A percentile compares a stretch with the other conserved stretches of the same genome.
Evolutionary conservation across 2,113 vertebrate species (phyloP).

Genomic region (Arvicanthis niloticus): DNA sequence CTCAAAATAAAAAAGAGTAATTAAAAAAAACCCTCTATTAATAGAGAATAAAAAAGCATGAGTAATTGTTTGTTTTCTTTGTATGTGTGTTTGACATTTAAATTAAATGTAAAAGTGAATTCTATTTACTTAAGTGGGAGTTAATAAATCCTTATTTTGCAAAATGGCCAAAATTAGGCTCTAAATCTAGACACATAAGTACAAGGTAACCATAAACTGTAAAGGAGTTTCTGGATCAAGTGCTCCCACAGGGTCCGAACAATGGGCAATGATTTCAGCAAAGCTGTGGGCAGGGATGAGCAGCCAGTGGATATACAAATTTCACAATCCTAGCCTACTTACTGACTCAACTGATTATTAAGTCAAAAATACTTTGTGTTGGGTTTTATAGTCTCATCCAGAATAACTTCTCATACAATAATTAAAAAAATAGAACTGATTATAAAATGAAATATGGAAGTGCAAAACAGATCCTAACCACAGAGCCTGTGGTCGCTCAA

Average conservation of each 20-base stretch:
- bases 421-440: constrained; percentile 75
- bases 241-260: constrained; percentile 29
- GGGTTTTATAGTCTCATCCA: constrained; percentile 68
- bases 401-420: constrained; percentile 79
- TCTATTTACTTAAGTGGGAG: constrained; percentile 55
- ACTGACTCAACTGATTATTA: constrained; percentile 82
- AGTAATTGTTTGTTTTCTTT: constrained; percentile 24
- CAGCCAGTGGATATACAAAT: constrained; percentile 64
- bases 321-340: constrained; percentile 59
- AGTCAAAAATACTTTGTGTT: constrained; percentile 76
- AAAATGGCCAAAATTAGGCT: constrained; percentile 63
- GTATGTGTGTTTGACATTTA: constrained; percentile 32
- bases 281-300: constrained; percentile 73
- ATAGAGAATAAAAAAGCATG: constrained; percentile 1
- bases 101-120: constrained; percentile 58
- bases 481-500: constrained; percentile 21
- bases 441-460: constrained; percentile 71
- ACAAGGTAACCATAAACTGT: constrained; percentile 62
- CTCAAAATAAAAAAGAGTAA: neutral
- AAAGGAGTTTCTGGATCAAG: constrained; percentile 60
- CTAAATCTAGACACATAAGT: constrained; percentile 21
- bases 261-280: constrained; percentile 62
- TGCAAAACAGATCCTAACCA: constrained; percentile 71
- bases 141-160: constrained; percentile 54
- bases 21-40: constrained; percentile 47